Evolutionary conservation across 2,113 vertebrate genomes (phyloP), one percentile per base, ranked within the genome.

Genomic region (Ursus arctos): DNA sequence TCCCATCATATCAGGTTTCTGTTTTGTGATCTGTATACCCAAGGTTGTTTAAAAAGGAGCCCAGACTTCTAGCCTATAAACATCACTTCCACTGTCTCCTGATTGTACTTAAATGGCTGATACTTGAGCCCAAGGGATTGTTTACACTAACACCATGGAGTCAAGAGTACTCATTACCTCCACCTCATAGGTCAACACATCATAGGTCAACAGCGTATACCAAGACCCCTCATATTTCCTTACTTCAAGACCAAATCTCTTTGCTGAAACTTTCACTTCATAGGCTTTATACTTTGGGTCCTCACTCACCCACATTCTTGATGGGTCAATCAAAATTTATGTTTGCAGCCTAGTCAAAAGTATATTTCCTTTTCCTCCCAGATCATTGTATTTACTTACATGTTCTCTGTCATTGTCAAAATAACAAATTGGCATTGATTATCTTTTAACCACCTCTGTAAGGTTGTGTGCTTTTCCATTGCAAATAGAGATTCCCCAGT

Each of bases 31-130:
- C 91, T 98, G 98, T 98, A 98, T 98, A 98, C 98, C 94, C 97
- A 97, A 88, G 97, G 96, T 98, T 99, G 98, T 99, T 99, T 99
- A 98, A 98, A 98, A 98, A 98, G 96, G 97, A 98, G 91, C 91
- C 98, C 97, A 98, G 98, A 97, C 92, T 98, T 98, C 97, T 97
- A 98, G 97, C 96, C 96, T 98, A 97, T 98, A 98, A 99, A 98
- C 98, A 98, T 98, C 57, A 67, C 97, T 99, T 99, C 98, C 98
- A 98, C 98, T 98, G 97, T 98, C 98, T 98, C 98, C 98, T 98
- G 98, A 98, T 99, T 98, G 99, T 99, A 98, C 99, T 99, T 99
- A 98, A 99, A 98, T 99, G 98, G 98, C 97, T 99, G 98, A 98
- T 98, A 99, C 98, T 98, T 98, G 98, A 99, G 98, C 98, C 98